Evolutionary conservation across 1,140 invertebrate species (phyloP), one percentile per base, ranked within the genome.

Genomic region (Hesperophylax magnus): DNA sequence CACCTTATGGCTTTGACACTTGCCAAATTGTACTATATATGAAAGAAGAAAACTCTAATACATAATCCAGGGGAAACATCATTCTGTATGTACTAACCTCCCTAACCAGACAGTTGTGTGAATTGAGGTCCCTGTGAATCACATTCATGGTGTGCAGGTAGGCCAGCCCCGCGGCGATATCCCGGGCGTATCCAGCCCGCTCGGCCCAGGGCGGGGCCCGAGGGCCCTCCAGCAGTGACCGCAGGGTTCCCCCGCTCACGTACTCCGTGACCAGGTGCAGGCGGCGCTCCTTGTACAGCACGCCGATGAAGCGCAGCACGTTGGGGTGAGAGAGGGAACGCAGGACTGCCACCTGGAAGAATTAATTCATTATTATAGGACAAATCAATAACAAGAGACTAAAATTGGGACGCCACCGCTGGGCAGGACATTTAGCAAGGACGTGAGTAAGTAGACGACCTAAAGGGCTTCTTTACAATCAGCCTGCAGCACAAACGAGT

Each of bases 101-200:
- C 87, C 95, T 92, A n/a, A 99, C 95, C 78, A 99, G 91, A 87
- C 97, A 97, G 91, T 99, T 99, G 89, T 98, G 96, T 17, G 97
- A 98, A 89, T 98, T 99, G 80, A 99, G 92, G 90, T 99, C 98
- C 58, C 98, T 91, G 89, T 99, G 98, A 84, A 99, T 98, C 81
- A 98, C 96, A 86, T 97, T 97, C 93, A 95, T 95, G 74, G 95
- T 94, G 90, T 99, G 98, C 53, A 99, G 91, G 89, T 98, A 99
- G 18, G 95, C 93, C 94, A 99, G 97, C 34, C 97, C 98, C 14
- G 94, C 93, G 58, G 97, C 94, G 84, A 99, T 98, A 87, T 99
- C 97, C 81, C 96, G 93, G 17, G 97, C 96, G 86, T 98, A 94
- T 17, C 93, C 94, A 6, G 96, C 94, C 63, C 97, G 91, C 81